Percentiles rank a stretch among this genome's conserved stretches.
Conservation (phyloP, 2,797 vertebrate genomes). For the Chelon labrosus region DNA sequence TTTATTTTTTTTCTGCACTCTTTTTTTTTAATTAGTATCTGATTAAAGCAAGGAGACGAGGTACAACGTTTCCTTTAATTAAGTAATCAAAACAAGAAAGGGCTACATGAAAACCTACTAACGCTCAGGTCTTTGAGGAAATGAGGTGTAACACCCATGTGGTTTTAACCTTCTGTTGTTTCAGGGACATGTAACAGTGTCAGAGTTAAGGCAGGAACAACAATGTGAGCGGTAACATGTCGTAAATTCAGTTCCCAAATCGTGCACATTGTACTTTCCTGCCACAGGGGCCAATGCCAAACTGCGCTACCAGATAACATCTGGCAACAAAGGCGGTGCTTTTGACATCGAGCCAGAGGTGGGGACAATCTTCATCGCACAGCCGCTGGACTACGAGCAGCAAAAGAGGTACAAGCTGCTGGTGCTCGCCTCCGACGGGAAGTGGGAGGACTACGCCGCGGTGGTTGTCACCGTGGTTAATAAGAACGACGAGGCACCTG, state of each 20-base stretch:
- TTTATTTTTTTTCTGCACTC: constrained; percentile 48
- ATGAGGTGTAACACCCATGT: constrained; percentile 64
- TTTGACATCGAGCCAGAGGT: constrained; percentile 92
- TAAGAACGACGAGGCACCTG: constrained; percentile 92
- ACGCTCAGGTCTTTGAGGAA: constrained; percentile 60
- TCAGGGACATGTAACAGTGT: constrained; percentile 8
- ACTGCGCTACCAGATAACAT: constrained; percentile 92
- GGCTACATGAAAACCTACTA: constrained; percentile 71
- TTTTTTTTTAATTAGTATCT: constrained; percentile 73
- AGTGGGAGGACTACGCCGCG: constrained; percentile 92
- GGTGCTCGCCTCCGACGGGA: constrained; percentile 91
- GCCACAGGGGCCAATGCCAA: constrained; percentile 90
- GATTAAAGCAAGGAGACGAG: constrained; percentile 72
- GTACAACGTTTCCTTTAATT: constrained; percentile 76
- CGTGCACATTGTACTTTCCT: constrained; percentile 18
- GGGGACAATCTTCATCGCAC: constrained; percentile 89
- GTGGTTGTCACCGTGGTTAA: constrained; percentile 89
- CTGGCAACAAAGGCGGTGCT: constrained; percentile 89
- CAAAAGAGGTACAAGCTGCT: constrained; percentile 89
- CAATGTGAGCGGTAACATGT: constrained; percentile 3
- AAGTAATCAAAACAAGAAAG: constrained; percentile 78
- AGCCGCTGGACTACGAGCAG: constrained; percentile 92
- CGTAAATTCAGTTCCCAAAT: constrained; percentile 8
- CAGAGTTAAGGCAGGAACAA: constrained; percentile 14
- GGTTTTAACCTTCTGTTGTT: constrained; percentile 42